Evolutionary conservation across 2,888 invertebrate genomes (phyloP), one percentile per base, ranked within the genome.

Genomic region (Chesias legatella): DNA sequence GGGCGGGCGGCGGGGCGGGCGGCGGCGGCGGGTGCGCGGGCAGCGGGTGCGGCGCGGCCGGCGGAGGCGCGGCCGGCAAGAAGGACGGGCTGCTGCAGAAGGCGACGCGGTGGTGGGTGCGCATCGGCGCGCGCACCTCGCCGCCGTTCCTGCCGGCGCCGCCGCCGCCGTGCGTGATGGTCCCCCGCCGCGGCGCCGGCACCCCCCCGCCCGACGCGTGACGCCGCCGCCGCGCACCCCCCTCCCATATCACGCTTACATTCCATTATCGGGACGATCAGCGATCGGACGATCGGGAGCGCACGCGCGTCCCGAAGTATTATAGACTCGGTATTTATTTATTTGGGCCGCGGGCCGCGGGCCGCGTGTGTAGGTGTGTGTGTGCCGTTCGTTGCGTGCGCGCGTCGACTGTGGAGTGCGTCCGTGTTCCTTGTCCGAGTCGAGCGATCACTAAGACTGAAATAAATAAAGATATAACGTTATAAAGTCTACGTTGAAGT

Each of bases 381-480:
- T 51, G 51, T 42, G 48, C 52, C 51, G 51, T 23, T 23, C 22
- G 17, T 78, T 75, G 72, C 72, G 34, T 17, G 13, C 5, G 13
- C 3, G 13, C n/a, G n/a, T n/a, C n/a, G n/a, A n/a, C n/a, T 17
- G 5, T 40, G 33, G 36, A 21, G 50, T 67, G 70, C 69, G 68
- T 63, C 70, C 73, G 76, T 70, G 73, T 71, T 73, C 78, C 79
- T 73, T 73, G 79, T 79, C 74, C 72, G 79, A 78, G 79, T 84
- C 80, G 81, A 79, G 81, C 82, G 78, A 81, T 76, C 76, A 82
- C 88, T 79, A 88, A 89, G 88, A 89, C 88, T 89, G 88, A 88
- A 74, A 81, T 81, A 79, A 74, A 81, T 81, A 77, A 82, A 76
- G 77, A 84, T 83, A 76, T 72, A 74, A 83, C 83, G 73, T 80